Conservation (phyloP, 2,888 invertebrate genomes). For the Meteorus colon region DNA sequence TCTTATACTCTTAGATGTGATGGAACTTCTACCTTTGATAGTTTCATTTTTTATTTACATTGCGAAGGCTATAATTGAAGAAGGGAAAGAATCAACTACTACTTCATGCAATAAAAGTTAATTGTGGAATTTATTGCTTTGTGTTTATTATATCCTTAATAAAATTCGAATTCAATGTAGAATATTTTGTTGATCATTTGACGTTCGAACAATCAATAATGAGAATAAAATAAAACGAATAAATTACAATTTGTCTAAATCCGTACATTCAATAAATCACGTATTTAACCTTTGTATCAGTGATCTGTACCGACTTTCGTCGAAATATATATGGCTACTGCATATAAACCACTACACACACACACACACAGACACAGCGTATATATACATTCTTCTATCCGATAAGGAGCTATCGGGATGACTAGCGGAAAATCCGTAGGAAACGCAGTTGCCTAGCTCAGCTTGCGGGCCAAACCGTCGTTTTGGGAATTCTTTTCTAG, state of each 20-base stretch:
- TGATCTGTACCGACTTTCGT: background rate
- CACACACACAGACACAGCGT: background rate
- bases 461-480: conserved; percentile 34
- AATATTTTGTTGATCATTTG: background rate
- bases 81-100: background rate
- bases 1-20: background rate
- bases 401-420: conserved; percentile 51
- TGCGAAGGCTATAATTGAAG: background rate
- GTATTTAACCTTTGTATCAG: conserved; percentile 5
- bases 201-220: background rate
- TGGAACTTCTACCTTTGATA: background rate
- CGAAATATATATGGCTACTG: background rate
- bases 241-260: background rate
- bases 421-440: conserved; percentile 50
- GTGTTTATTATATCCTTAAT: background rate
- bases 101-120: background rate
- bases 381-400: conserved; percentile 40
- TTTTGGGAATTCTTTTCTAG: conserved; percentile 46
- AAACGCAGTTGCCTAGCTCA: conserved; percentile 54
- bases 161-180: background rate
- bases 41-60: background rate
- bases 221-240: background rate
- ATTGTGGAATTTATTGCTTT: background rate
- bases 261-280: background rate
- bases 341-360: background rate